Conservation (phyloP, 2,797 vertebrate genomes). For the Emydoidea blandingii region DNA sequence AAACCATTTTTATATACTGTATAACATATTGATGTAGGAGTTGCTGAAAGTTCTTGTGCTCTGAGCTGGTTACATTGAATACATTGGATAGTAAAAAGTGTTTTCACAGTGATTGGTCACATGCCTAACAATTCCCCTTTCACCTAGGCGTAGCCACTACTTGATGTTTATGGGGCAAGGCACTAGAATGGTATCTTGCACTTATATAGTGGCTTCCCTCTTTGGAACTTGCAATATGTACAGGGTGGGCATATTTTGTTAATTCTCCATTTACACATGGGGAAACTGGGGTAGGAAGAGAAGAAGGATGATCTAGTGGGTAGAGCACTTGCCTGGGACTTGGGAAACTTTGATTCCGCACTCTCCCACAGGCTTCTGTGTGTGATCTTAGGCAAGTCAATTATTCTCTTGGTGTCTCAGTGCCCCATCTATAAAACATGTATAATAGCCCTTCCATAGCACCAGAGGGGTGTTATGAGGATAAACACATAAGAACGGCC, state of each 20-base stretch:
- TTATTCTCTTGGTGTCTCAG: background rate
- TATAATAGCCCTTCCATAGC: background rate
- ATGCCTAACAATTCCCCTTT: background rate
- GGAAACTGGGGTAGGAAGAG: constrained; percentile 36
- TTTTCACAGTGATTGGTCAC: background rate
- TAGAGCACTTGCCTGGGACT: background rate
- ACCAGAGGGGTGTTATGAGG: background rate
- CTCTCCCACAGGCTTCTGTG: background rate
- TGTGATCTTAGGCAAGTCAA: background rate
- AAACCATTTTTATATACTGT: background rate
- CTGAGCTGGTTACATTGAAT: constrained; percentile 16
- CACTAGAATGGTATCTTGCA: background rate
- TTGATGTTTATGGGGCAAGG: background rate
- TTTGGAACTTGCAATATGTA: background rate
- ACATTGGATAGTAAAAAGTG: background rate
- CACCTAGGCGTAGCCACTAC: constrained; percentile 26
- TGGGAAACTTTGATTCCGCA: constrained; percentile 35
- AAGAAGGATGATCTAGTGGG: constrained; percentile 43
- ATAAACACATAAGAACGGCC: background rate
- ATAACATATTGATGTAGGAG: background rate
- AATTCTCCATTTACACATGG: constrained; percentile 16
- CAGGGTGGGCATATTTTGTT: background rate
- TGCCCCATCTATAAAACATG: background rate
- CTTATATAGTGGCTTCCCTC: background rate
- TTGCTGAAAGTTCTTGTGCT: constrained; percentile 31